Evolutionary conservation across 2,113 vertebrate genomes (phyloP), one percentile per base, ranked within the genome.

Genomic region (Orthochromis malagaraziensis): DNA sequence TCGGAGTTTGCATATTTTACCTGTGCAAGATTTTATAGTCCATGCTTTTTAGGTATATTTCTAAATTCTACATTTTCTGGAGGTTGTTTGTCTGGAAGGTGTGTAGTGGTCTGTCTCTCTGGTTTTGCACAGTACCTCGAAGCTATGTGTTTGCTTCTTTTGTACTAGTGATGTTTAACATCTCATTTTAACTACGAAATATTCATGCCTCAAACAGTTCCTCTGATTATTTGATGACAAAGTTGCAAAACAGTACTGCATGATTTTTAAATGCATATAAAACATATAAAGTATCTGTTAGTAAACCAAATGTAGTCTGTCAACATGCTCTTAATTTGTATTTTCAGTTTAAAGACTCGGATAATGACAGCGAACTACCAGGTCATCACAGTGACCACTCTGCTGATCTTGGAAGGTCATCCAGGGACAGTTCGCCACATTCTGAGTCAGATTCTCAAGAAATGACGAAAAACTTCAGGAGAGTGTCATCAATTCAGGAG

Each of bases 1-100:
- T 65, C 0, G 3, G 0, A 65, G 9, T 35, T 35, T 65, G 31
- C 31, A 35, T 35, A 0, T 65, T 35, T 35, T 65, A 35, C 60
- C 60, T 35, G 31, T 65, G 60, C 17, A n/a, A 65, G 60, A 65
- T 65, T 38, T 33, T 65, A 38, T 65, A 13, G 60, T 65, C 0
- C 1, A 65, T 5, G 10, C 60, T 38, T 65, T 65, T 65, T 65
- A 38, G 19, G 60, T 65, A 12, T 38, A 38, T 65, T 65, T 38
- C 19, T 38, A n/a, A 65, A 65, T 65, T 65, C 60, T 38, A 38
- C 4, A 21, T 65, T 38, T 65, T 10, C 60, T n/a, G 10, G 6
- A 65, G 33, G 33, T 3, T 65, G 17, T n/a, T 65, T 65, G 31
- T 65, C 60, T 65, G 60, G 60, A 65, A 65, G 63, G 4, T 21